phyloP scores from a whole-genome alignment of 2,888 invertebrate genomes.

The Dyspetes luteomarginatus region DNA sequence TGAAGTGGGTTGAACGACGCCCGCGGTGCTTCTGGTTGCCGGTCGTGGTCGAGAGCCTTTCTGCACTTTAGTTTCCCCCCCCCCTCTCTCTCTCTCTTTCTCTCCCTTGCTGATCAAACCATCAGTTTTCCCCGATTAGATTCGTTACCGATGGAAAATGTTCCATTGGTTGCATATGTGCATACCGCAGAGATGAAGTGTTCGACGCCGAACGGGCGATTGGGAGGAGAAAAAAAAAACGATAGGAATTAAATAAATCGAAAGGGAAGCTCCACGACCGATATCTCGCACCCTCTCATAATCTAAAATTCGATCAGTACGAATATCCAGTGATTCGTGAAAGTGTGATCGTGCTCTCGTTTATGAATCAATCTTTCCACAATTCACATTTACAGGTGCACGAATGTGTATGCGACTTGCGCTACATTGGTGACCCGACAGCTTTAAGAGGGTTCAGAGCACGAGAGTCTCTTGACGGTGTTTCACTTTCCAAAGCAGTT shows the following conservation, averaged over 20 bases:
- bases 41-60: background rate
- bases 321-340: background rate
- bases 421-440: too few relatives aligned
- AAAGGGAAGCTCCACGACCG: background rate
- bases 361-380: constrained; percentile 1
- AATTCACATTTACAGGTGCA: background rate
- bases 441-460: background rate
- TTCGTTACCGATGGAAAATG: constrained; percentile 43
- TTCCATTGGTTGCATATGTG: background rate
- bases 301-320: background rate
- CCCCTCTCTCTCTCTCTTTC: background rate
- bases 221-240: background rate
- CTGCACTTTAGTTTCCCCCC: background rate
- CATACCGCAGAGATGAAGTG: background rate
- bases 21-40: constrained; percentile 1
- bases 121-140: constrained; percentile 35
- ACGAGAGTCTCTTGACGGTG: constrained; percentile 1
- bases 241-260: background rate
- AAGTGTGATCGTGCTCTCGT: background rate
- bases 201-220: background rate
- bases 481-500: background rate
- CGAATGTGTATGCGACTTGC: background rate
- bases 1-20: constrained; percentile 20
- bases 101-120: background rate
- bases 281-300: background rate